Evolutionary conservation across 2,797 vertebrate genomes (phyloP).

Genomic region (Cephalopachus bancanus): DNA sequence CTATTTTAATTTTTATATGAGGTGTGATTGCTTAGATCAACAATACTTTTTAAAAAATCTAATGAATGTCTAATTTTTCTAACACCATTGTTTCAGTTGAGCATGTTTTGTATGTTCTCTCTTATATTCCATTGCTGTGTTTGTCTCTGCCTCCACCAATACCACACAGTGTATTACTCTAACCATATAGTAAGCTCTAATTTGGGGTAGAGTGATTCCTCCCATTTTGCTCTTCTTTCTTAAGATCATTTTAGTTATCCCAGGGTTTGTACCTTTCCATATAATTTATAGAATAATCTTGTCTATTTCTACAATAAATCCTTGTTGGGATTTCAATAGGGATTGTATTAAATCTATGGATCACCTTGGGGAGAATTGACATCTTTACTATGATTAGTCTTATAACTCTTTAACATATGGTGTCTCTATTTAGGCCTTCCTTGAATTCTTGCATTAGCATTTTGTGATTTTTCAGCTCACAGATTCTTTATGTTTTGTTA

Average conservation of each 20-base stretch:
- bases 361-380: not conserved
- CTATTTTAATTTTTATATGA: not conserved
- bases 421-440: not conserved
- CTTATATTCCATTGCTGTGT: not conserved
- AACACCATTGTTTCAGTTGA: not conserved
- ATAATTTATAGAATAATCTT: not conserved
- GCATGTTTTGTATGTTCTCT: not conserved
- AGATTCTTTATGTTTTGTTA: not conserved
- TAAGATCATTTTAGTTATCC: not conserved
- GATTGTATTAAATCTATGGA: not conserved
- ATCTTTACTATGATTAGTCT: slow-evolving; percentile 8
- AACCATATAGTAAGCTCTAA: not conserved
- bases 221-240: not conserved
- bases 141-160: not conserved
- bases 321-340: not conserved
- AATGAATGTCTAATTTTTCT: not conserved
- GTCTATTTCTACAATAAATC: not conserved
- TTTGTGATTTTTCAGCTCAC: slow-evolving; percentile 1
- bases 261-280: not conserved
- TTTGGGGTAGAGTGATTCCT: not conserved
- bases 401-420: not conserved
- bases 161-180: not conserved
- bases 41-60: not conserved
- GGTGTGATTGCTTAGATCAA: not conserved
- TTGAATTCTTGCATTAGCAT: slow-evolving; percentile 28